Evolutionary conservation across 35 echinoderm and acorn worm genomes (phyloP).

Genomic region (Apostichopus japonicus): DNA sequence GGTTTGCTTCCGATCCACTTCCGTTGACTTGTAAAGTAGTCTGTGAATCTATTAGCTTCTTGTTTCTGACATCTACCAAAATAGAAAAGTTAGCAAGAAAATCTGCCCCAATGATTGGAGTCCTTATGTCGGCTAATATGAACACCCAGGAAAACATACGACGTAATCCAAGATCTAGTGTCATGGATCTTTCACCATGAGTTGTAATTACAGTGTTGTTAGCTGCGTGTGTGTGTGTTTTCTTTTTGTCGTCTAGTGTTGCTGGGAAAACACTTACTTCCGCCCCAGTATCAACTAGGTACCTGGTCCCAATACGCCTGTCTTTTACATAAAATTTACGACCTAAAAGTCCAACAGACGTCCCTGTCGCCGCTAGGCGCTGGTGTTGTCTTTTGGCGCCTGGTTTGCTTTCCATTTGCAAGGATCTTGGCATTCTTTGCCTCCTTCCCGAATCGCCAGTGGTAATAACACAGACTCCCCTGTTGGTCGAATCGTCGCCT

Average conservation of each 20-base stretch:
- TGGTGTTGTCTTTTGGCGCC: not conserved
- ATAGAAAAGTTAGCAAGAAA: not conserved
- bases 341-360: not conserved
- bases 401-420: too few species aligned
- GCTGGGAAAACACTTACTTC: not conserved
- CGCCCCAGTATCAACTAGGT: not conserved
- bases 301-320: not conserved
- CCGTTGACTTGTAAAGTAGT: too few species aligned
- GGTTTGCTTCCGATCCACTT: too few species aligned
- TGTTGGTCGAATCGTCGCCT: not conserved
- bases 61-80: not conserved
- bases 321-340: not conserved
- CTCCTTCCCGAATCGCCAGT: conserved; percentile 7
- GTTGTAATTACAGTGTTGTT: conserved; percentile 45
- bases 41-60: not conserved
- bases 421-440: not conserved
- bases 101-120: conserved; percentile 59
- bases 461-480: conserved; percentile 46
- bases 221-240: not conserved
- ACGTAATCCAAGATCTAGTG: conserved; percentile 41
- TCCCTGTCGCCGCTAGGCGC: not conserved
- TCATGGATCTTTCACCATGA: conserved; percentile 58
- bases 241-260: not conserved
- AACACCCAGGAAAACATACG: conserved; percentile 47
- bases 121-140: conserved; percentile 34